phyloP scores from a whole-genome alignment of 2,113 vertebrate species.

The Leucopsar rothschildi region DNA sequence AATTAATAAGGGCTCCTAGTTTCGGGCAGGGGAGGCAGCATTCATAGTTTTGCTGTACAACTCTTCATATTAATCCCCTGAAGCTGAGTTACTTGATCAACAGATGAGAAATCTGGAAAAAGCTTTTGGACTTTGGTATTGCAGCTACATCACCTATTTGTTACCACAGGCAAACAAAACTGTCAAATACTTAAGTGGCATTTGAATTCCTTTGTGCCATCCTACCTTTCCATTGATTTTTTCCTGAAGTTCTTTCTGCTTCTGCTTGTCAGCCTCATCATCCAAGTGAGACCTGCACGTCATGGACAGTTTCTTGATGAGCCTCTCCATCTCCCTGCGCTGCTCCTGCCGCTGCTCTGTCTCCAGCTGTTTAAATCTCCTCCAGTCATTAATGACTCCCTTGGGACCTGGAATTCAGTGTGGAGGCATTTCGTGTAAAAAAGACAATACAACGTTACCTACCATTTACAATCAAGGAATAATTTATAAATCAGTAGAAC shows the following conservation, averaged over 20 bases:
- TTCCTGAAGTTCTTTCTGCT: slow-evolving; percentile 87
- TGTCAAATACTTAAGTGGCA: neutral
- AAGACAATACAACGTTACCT: neutral
- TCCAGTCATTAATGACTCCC: slow-evolving; percentile 97
- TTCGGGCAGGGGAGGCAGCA: neutral
- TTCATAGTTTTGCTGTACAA: neutral
- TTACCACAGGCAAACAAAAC: neutral
- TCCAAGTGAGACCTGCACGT: slow-evolving; percentile 92
- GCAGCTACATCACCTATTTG: neutral
- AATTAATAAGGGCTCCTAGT: neutral
- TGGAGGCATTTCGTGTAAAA: accelerated
- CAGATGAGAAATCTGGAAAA: neutral
- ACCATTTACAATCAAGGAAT: neutral
- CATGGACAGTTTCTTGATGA: slow-evolving; percentile 92
- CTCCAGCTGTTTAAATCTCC: slow-evolving; percentile 94
- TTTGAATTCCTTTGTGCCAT: neutral
- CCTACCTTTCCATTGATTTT: slow-evolving; percentile 91
- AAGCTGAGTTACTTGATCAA: neutral
- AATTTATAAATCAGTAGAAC: neutral
- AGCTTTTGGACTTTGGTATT: neutral
- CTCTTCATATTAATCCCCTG: neutral
- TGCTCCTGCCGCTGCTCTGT: slow-evolving; percentile 93
- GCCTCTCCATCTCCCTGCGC: slow-evolving; percentile 89
- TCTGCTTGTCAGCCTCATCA: slow-evolving; percentile 83
- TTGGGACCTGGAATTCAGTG: slow-evolving; percentile 82